Evolutionary conservation across 2,888 invertebrate species (phyloP).

Genomic region (Panzeria rudis): DNA sequence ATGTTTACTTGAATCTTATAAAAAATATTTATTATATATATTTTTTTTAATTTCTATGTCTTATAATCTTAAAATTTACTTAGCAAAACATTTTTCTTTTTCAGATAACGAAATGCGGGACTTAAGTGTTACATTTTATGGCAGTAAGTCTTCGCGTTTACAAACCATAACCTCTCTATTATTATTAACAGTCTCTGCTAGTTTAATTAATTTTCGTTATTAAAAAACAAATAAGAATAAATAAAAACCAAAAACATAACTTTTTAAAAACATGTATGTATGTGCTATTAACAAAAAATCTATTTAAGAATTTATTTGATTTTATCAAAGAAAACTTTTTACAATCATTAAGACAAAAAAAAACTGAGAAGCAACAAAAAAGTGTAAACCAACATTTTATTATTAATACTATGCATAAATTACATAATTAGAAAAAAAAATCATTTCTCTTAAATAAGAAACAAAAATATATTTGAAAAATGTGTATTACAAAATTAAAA

Average conservation of each 20-base stretch:
- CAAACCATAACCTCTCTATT: slow-evolving; percentile 64
- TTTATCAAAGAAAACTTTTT: slow-evolving; percentile 64
- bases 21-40: not conserved
- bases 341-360: slow-evolving; percentile 66
- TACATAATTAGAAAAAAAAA: slow-evolving; percentile 1
- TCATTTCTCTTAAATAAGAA: not conserved
- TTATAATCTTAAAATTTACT: too few relatives aligned
- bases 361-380: slow-evolving; percentile 41
- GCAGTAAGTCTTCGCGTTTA: slow-evolving; percentile 77
- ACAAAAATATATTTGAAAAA: not conserved
- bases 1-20: too few relatives aligned
- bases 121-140: slow-evolving; percentile 83
- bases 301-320: slow-evolving; percentile 54
- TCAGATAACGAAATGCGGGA: slow-evolving; percentile 84
- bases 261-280: slow-evolving; percentile 17
- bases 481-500: not conserved
- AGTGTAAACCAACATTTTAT: slow-evolving; percentile 51
- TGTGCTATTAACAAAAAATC: slow-evolving; percentile 37
- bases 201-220: slow-evolving; percentile 43
- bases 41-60: too few relatives aligned
- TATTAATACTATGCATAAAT: slow-evolving; percentile 33
- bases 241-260: slow-evolving; percentile 47
- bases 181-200: slow-evolving; percentile 35
- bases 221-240: slow-evolving; percentile 20
- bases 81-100: slow-evolving; percentile 37